These are phyloP conservation scores for Prorops nasuta DNA, from an alignment of 1,140 invertebrate genomes.

Conservation along the genomic window DNA sequence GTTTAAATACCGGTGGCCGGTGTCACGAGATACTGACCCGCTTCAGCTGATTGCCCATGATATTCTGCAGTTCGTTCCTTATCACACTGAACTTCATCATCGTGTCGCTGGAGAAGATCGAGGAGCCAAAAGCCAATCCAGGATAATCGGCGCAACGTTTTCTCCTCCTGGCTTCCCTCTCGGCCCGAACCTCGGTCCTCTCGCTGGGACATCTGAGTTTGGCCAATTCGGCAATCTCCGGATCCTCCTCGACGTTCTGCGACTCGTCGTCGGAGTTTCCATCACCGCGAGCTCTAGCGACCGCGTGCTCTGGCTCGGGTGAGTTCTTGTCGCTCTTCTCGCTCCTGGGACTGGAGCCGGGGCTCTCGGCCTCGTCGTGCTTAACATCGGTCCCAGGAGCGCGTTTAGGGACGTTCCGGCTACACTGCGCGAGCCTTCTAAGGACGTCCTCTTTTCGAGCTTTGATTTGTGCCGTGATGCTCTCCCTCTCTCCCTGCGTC, in stretches of 20 bases:
- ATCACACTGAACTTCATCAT: conserved; percentile 98
- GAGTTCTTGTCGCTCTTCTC: conserved; percentile 24
- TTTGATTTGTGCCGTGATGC: neutral
- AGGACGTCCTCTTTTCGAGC: conserved; percentile 21
- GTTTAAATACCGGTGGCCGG: too few relatives aligned
- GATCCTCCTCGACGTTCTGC: conserved; percentile 63
- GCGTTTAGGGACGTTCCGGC: conserved; percentile 35
- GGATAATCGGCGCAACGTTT: conserved; percentile 87
- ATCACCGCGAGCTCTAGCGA: conserved; percentile 58
- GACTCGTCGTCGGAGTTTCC: conserved; percentile 56
- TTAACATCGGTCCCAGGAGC: too few relatives aligned
- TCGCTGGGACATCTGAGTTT: conserved; percentile 84
- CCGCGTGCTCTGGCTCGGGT: conserved; percentile 52
- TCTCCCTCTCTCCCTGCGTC: too few relatives aligned
- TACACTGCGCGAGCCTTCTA: conserved; percentile 51
- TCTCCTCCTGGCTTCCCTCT: conserved; percentile 73
- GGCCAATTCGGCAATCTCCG: conserved; percentile 75
- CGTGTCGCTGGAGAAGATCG: conserved; percentile 93
- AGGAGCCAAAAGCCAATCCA: conserved; percentile 84
- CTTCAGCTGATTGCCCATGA: conserved; percentile 93
- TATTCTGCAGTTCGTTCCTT: conserved; percentile 95
- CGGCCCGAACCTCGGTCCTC: conserved; percentile 81
- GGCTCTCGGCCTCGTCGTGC: conserved; percentile 6
- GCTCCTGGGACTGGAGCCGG: conserved; percentile 6
- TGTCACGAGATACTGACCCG: conserved; percentile 83